These are phyloP conservation scores for Limnothrissa miodon DNA, from an alignment of 2,113 vertebrate genomes.

Conservation along the genomic window DNA sequence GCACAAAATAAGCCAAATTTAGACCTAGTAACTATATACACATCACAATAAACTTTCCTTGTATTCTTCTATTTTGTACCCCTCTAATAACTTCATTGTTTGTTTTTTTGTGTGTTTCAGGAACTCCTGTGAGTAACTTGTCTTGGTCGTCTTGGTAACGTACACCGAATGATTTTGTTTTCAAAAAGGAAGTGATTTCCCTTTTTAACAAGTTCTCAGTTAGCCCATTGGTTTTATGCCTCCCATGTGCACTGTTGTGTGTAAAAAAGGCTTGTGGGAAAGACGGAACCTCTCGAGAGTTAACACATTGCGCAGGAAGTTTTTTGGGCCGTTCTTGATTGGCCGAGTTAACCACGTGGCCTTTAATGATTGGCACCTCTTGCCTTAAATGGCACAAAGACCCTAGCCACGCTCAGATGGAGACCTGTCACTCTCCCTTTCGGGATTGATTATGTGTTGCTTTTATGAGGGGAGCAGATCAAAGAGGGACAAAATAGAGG, in stretches of 20 bases:
- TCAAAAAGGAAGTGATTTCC: background rate
- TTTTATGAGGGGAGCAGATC: background rate
- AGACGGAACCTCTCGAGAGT: background rate
- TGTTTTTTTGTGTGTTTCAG: constrained; percentile 50
- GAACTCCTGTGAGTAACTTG: constrained; percentile 49
- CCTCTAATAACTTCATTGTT: constrained; percentile 30
- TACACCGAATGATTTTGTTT: background rate
- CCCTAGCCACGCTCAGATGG: background rate
- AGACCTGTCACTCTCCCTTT: background rate
- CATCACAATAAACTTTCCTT: background rate
- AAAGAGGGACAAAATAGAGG: background rate
- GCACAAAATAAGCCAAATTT: no score
- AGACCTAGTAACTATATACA: background rate
- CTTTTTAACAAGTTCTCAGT: background rate
- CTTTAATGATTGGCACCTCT: background rate
- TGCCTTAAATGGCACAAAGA: background rate
- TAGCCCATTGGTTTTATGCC: background rate
- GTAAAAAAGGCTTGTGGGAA: background rate
- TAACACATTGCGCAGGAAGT: background rate
- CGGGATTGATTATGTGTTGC: background rate
- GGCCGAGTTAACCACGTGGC: background rate
- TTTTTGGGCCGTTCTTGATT: background rate
- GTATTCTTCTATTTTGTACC: background rate
- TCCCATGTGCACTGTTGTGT: background rate
- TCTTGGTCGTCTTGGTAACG: constrained; percentile 22